Percentiles rank a stretch among this genome's conserved stretches.
These are phyloP conservation scores for Melanotaenia trifasciata DNA, from an alignment of 2,797 vertebrate species.

Conservation along the genomic window DNA sequence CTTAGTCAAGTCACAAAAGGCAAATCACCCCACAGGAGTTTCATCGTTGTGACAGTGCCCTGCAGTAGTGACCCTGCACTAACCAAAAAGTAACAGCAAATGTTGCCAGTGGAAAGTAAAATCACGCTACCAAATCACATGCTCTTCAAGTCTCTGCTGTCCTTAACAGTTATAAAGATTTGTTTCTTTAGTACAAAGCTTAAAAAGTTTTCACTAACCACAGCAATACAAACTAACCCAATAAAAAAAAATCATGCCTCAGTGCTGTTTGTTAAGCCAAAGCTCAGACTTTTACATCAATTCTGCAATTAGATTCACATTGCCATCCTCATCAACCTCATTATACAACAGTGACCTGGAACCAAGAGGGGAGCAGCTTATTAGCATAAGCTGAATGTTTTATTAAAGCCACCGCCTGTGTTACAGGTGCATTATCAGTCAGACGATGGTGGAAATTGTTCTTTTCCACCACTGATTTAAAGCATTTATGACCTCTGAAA, in stretches of 20 bases:
- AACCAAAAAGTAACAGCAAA: slow-evolving; percentile 17
- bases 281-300: slow-evolving; percentile 41
- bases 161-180: not conserved
- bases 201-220: not conserved
- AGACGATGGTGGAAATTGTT: slow-evolving; percentile 1
- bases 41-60: slow-evolving; percentile 39
- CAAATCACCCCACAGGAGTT: slow-evolving; percentile 42
- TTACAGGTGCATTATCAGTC: slow-evolving; percentile 32
- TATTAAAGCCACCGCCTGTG: slow-evolving; percentile 46
- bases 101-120: slow-evolving; percentile 3
- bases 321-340: slow-evolving; percentile 54
- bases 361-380: slow-evolving; percentile 45
- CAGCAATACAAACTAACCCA: not conserved
- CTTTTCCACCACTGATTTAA: slow-evolving; percentile 20
- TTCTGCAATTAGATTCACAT: slow-evolving; percentile 48
- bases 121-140: not conserved
- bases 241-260: not conserved
- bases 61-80: slow-evolving; percentile 28
- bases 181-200: not conserved
- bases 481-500: slow-evolving; percentile 25
- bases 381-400: slow-evolving; percentile 65
- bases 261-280: slow-evolving; percentile 30
- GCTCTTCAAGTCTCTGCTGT: not conserved
- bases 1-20: slow-evolving; percentile 24
- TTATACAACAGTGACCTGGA: slow-evolving; percentile 64